These are phyloP conservation scores for Tauraco erythrolophus DNA, from an alignment of 2,113 vertebrate species.

Conservation along the genomic window DNA sequence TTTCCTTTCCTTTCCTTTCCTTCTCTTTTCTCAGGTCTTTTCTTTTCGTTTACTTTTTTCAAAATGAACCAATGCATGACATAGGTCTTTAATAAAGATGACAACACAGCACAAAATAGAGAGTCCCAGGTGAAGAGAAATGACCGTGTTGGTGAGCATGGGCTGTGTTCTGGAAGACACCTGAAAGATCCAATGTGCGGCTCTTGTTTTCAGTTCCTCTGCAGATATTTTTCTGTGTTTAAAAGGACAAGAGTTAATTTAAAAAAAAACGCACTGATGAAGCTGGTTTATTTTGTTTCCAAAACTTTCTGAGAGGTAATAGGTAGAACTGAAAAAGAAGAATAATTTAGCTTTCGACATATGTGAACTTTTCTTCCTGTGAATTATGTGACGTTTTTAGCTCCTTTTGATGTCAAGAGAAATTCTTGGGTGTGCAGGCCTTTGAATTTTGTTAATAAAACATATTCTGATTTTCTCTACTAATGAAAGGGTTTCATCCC, in stretches of 20 bases:
- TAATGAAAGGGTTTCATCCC: not conserved
- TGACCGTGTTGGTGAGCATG: not conserved
- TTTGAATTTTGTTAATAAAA: not conserved
- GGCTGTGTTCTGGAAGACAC: not conserved
- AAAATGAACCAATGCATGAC: not conserved
- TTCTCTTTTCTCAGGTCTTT: not conserved
- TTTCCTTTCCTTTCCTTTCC: not conserved
- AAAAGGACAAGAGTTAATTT: not conserved
- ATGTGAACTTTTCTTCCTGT: not conserved
- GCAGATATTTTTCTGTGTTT: not conserved
- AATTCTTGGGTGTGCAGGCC: not conserved
- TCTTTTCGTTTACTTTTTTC: not conserved
- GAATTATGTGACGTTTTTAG: not conserved
- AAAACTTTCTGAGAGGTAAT: not conserved
- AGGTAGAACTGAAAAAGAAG: not conserved
- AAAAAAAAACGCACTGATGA: not conserved
- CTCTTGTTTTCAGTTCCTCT: not conserved
- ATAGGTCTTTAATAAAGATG: not conserved
- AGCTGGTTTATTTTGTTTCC: not conserved
- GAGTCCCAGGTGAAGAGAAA: not conserved
- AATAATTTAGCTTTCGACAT: not conserved
- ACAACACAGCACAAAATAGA: not conserved
- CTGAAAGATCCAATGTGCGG: accelerated
- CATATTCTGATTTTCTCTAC: not conserved
- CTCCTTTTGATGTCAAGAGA: not conserved